These are phyloP conservation scores for Diglossa cyanea DNA, from an alignment of 2,797 vertebrate species.

Conservation along the genomic window DNA sequence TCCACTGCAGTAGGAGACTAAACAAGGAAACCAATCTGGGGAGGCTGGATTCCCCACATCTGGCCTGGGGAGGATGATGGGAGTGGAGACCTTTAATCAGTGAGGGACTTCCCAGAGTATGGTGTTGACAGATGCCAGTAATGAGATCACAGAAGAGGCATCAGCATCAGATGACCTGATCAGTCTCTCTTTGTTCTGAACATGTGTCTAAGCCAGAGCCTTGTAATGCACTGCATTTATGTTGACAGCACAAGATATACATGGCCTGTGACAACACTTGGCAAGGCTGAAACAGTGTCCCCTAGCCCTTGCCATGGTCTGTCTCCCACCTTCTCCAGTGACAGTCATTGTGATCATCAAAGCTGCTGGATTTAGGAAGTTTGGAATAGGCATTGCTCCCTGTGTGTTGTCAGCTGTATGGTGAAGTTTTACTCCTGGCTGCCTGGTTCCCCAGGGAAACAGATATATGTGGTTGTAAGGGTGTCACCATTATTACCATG, in stretches of 20 bases:
- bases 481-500: neutral
- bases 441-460: neutral
- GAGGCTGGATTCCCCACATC: neutral
- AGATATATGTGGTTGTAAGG: neutral
- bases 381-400: neutral
- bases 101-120: neutral
- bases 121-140: neutral
- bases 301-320: neutral
- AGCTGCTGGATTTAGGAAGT: neutral
- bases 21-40: neutral
- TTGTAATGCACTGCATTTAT: neutral
- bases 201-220: neutral
- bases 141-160: constrained; percentile 8
- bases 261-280: neutral
- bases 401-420: neutral
- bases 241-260: neutral
- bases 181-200: neutral
- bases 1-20: neutral
- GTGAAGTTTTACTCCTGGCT: neutral
- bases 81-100: neutral
- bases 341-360: neutral
- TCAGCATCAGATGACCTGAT: neutral
- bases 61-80: neutral
- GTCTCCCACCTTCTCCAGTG: neutral
- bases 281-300: neutral